These are phyloP conservation scores for Corythornis madagascariensis DNA, from an alignment of 2,113 vertebrate species.

Conservation along the genomic window DNA sequence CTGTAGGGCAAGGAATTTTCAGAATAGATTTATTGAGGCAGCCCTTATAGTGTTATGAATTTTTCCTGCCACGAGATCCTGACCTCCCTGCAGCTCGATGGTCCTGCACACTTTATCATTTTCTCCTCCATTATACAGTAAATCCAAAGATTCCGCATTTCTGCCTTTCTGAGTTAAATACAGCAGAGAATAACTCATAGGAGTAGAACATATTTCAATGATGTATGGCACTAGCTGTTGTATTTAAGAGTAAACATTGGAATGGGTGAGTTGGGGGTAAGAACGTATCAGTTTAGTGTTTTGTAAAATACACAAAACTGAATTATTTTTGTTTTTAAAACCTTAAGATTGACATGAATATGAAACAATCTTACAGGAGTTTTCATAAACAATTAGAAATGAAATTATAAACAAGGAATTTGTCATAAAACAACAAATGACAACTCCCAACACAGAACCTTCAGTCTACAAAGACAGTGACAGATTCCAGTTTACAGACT, in stretches of 20 bases:
- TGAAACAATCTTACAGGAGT: background rate
- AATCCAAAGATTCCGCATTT: background rate
- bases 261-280: background rate
- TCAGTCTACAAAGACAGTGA: background rate
- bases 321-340: background rate
- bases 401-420: background rate
- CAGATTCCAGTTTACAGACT: background rate
- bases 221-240: background rate
- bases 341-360: background rate
- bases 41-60: background rate
- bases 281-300: background rate
- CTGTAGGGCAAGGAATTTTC: background rate
- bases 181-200: background rate
- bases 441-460: background rate
- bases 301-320: background rate
- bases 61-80: background rate
- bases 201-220: background rate
- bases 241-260: background rate
- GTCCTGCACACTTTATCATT: background rate
- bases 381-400: background rate
- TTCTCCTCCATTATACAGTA: background rate
- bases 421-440: background rate
- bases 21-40: background rate
- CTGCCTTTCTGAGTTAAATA: background rate
- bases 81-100: background rate